Conservation (phyloP, 35 echinoderm and acorn worm genomes). For the Strongylocentrotus purpuratus region DNA sequence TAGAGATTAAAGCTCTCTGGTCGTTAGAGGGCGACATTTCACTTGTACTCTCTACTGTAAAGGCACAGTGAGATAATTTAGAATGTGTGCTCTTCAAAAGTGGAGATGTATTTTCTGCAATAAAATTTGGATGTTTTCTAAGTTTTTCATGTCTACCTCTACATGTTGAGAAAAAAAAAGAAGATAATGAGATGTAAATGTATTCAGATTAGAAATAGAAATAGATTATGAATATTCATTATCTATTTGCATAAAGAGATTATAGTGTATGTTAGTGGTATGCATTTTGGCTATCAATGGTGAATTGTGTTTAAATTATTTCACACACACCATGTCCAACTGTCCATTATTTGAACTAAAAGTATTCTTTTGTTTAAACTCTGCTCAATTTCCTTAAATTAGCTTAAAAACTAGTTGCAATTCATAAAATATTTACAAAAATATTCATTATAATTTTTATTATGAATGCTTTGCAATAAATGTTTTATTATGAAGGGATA, state of each 20-base stretch:
- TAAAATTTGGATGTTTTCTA: conserved; percentile 29
- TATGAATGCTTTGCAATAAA: not conserved
- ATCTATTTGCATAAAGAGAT: not conserved
- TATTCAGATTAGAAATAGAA: conserved; percentile 34
- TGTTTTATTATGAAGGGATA: not conserved
- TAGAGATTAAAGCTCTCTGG: not conserved
- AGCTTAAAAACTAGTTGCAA: too few relatives aligned
- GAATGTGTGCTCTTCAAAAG: not conserved
- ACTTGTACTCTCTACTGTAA: not conserved
- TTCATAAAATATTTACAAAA: too few relatives aligned
- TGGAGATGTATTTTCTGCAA: not conserved
- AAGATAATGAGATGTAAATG: conserved; percentile 33
- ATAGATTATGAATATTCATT: conserved; percentile 18
- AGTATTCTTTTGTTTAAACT: not conserved
- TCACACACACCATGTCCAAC: not conserved
- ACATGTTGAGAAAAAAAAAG: not conserved
- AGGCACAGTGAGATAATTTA: not conserved
- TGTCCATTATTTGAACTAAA: not conserved
- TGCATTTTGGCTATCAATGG: not conserved
- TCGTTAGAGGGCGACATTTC: not conserved
- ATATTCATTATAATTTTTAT: too few relatives aligned
- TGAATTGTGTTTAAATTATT: not conserved
- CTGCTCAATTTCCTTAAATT: too few relatives aligned
- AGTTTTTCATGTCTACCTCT: conserved; percentile 41
- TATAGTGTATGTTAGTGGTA: not conserved